Base-by-base conservation (phyloP, 2,797 vertebrate species). In the Carcharodon carcharias region DNA sequence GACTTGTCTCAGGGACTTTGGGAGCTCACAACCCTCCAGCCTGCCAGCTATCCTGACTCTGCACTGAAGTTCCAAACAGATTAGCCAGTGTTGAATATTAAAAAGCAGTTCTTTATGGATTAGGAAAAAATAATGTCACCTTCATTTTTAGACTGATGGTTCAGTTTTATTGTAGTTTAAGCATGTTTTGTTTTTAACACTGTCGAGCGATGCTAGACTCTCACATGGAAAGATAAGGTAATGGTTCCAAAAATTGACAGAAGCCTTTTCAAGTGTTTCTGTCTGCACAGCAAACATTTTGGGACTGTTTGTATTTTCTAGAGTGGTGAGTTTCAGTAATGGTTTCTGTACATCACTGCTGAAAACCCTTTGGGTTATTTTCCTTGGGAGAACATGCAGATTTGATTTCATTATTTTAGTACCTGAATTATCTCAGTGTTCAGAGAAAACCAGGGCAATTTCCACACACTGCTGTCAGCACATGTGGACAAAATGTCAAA, bases 401-500 rank as follows among this genome's bases (percentile, higher is more conserved):
- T 95, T 73, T 95, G 94, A 95, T 77, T 73, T 71, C 45, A 73
- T 58, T 95, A 50, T 95, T 95, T 77, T 56, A 95, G 94, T 95
- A 95, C 94, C 94, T 95, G 94, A 95, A 71, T 73, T 67, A 91
- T 96, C 94, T 96, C 96, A 71, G 93, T 88, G 87, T 73, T 96
- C 89, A 97, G 97, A 35, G 97, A 97, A 97, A 97, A 96, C 96
- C 96, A n/a, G 94, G 97, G 96, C 97, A 97, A 97, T 97, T 98
- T 98, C 97, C 97, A 97, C 96, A 96, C 97, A 96, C 97, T 96
- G 97, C 98, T 98, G 98, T 98, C 98, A 98, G 97, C 96, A 98
- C 97, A 98, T 98, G 97, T 97, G 97, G 98, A 98, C 97, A 9
- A 97, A 98, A 98, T 99, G 98, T 99, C 98, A 99, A 98, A 99